phyloP scores from a whole-genome alignment of 2,888 invertebrate species.

The Taenaris catops region DNA sequence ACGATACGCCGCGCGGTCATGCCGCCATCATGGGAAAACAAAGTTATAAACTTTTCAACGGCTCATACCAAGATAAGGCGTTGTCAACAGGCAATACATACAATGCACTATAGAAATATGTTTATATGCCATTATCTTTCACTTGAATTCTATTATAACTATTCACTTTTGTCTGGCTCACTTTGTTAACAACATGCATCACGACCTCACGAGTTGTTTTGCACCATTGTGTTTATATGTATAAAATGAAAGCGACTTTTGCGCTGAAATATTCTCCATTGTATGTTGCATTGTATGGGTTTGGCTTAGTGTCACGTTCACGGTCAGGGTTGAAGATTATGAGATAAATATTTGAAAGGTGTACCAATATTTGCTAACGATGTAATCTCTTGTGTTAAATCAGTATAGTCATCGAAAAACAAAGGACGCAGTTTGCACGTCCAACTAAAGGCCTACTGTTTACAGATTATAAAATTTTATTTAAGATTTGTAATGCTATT shows the following conservation, averaged over 20 bases:
- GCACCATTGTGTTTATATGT: slow-evolving; percentile 1
- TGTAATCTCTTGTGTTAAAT: background rate
- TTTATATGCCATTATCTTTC: slow-evolving; percentile 6
- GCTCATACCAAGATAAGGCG: too few relatives aligned
- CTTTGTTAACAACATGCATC: slow-evolving; percentile 13
- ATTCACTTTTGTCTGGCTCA: slow-evolving; percentile 11
- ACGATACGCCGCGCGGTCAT: too few relatives aligned
- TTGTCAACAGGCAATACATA: too few relatives aligned
- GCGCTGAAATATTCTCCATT: slow-evolving; percentile 4
- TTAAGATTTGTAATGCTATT: too few relatives aligned
- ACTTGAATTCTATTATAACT: background rate
- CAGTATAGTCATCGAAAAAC: background rate
- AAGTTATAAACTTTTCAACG: too few relatives aligned
- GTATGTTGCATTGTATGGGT: slow-evolving; percentile 7
- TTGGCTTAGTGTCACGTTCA: slow-evolving; percentile 13
- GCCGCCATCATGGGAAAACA: too few relatives aligned
- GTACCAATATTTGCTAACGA: slow-evolving; percentile 9
- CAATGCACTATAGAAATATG: too few relatives aligned
- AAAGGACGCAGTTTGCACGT: background rate
- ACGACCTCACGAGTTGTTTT: slow-evolving; percentile 21
- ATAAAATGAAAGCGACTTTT: slow-evolving; percentile 7
- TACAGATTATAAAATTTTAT: too few relatives aligned
- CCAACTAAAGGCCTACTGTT: too few relatives aligned
- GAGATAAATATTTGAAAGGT: slow-evolving; percentile 4
- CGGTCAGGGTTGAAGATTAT: slow-evolving; percentile 12